Conservation (phyloP, 1,140 invertebrate species). For the Mycetomoellerius zeteki region DNA sequence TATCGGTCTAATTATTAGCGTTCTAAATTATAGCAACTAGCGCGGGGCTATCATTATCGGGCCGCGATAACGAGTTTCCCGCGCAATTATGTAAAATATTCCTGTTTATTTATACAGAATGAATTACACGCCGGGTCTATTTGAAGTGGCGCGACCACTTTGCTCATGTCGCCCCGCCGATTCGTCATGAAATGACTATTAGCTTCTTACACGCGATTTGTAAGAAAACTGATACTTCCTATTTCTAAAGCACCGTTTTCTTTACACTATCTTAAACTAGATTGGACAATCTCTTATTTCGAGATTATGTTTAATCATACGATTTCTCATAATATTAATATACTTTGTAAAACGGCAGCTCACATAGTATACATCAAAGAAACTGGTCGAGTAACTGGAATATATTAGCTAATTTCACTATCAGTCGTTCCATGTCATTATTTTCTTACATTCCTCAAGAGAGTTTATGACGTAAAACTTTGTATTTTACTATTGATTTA, state of each 20-base stretch:
- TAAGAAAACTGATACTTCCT: neutral
- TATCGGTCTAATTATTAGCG: conserved; percentile 55
- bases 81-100: conserved; percentile 58
- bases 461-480: neutral
- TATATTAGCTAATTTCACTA: conserved; percentile 21
- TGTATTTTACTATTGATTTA: no score
- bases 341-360: neutral
- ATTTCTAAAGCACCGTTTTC: conserved; percentile 9
- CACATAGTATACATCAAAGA: neutral
- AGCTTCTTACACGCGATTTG: conserved; percentile 37
- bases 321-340: conserved; percentile 18
- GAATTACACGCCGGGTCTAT: conserved; percentile 33
- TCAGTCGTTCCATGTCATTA: neutral
- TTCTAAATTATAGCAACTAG: conserved; percentile 35
- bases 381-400: conserved; percentile 3
- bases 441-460: neutral
- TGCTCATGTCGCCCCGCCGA: conserved; percentile 20
- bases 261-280: conserved; percentile 40
- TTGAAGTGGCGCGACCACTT: conserved; percentile 53
- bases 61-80: conserved; percentile 53
- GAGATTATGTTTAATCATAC: conserved; percentile 34
- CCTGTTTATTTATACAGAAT: conserved; percentile 53
- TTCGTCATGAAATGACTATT: conserved; percentile 39
- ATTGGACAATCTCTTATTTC: conserved; percentile 40
- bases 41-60: conserved; percentile 33